Evolutionary conservation across 2,888 invertebrate species (phyloP).

Genomic region (Rhabditoides inermis): DNA sequence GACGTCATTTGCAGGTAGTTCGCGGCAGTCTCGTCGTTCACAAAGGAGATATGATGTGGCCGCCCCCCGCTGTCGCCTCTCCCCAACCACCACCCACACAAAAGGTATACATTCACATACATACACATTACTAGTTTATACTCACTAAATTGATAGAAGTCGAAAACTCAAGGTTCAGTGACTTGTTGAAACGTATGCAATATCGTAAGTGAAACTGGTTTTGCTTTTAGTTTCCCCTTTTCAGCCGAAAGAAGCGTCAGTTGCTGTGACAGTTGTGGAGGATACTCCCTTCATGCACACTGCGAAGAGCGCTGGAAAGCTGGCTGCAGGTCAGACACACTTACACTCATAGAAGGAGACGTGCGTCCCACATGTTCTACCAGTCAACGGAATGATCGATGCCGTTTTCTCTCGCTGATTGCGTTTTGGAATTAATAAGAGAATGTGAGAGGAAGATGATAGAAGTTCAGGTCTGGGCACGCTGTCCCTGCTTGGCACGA

Average conservation of each 20-base stretch:
- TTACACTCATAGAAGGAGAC: not conserved
- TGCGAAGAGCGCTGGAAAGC: constrained; percentile 64
- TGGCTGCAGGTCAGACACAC: constrained; percentile 62
- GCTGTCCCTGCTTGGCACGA: constrained; percentile 65
- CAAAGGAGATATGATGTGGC: constrained; percentile 71
- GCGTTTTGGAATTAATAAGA: no score
- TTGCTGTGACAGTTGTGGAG: constrained; percentile 46
- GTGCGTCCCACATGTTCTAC: no score
- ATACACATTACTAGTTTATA: no score
- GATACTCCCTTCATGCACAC: constrained; percentile 67
- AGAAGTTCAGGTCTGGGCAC: constrained; percentile 62
- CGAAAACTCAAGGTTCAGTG: no score
- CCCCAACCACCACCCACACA: constrained; percentile 45
- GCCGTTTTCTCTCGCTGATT: no score
- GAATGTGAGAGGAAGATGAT: no score
- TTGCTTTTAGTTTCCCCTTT: no score
- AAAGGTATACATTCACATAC: constrained; percentile 9
- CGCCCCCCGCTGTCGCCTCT: constrained; percentile 61
- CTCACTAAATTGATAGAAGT: no score
- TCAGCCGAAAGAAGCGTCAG: not conserved
- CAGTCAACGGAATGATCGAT: no score
- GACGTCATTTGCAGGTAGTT: constrained; percentile 54
- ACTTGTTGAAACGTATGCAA: no score
- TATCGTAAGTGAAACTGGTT: no score
- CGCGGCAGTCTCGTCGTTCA: constrained; percentile 73